These are phyloP conservation scores for Mactra quadrangularis DNA, from an alignment of 1,140 invertebrate species.

Conservation along the genomic window DNA sequence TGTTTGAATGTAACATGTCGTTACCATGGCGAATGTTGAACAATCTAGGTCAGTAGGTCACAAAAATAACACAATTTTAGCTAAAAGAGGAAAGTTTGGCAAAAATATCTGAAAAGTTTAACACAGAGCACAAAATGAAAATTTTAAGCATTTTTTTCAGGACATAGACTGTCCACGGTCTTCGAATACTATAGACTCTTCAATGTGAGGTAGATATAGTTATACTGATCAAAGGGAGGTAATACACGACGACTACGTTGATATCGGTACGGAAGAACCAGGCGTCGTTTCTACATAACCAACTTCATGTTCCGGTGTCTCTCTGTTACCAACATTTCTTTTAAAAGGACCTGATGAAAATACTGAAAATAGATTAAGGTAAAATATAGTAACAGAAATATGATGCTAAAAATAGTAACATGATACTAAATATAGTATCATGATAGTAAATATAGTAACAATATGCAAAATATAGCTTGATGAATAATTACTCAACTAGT, in stretches of 20 bases:
- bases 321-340: constrained; percentile 9
- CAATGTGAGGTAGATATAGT: constrained; percentile 54
- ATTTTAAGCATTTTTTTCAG: not conserved
- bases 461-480: no score
- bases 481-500: no score
- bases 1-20: no score
- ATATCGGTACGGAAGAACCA: constrained; percentile 57
- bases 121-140: not conserved
- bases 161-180: no score
- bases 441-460: no score
- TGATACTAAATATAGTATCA: no score
- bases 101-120: not conserved
- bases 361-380: constrained; percentile 54
- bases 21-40: not conserved
- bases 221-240: constrained; percentile 35
- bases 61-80: not conserved
- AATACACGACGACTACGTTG: constrained; percentile 41
- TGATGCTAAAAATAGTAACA: no score
- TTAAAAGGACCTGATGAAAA: constrained; percentile 61
- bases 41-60: not conserved
- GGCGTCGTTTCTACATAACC: constrained; percentile 59
- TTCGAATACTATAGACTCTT: constrained; percentile 23
- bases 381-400: no score
- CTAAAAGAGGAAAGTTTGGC: not conserved
- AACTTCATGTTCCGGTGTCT: constrained; percentile 35